Base-by-base conservation (phyloP, 2,888 invertebrate genomes). In the Bombylius major region DNA sequence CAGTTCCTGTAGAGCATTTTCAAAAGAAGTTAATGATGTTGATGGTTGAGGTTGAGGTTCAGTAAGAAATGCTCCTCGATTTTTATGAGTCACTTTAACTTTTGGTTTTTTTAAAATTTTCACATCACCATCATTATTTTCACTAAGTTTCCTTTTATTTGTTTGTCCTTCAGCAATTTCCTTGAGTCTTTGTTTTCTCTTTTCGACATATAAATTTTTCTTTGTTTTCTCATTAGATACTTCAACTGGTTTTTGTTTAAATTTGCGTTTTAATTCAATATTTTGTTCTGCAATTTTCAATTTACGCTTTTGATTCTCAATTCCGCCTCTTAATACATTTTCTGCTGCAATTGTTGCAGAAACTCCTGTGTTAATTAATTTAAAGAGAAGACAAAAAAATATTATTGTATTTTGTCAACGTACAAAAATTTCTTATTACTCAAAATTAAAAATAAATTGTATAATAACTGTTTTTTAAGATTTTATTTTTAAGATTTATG, bases 51-150 rank as follows among this genome's bases (percentile, higher is more conserved):
- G 39, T 42, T 42, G 42, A 0, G 54, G 58, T 63, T 76, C 73
- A 31, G 72, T 73, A 50, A 83, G 70, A 64, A 81, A 80, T 46
- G 79, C 79, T 0, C 79, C 80, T 39, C 82, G 75, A 61, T 79
- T 81, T 39, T 74, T 73, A 32, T 69, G 62, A 1, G 79, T 78
- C 8, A 79, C 61, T 68, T 80, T 83, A 1, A 77, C 75, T 51
- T 66, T 68, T 0, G 67, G 64, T 7, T 65, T 64, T 23, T 58
- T 66, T 1, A 61, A 51, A 5, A 56, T 54, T 57, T 55, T 57
- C 5, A 57, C 53, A 51, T 57, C 55, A 23, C 51, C 53, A 11
- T 62, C 57, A 46, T 36, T 13, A 1, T 54, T 42, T 4, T 58
- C 63, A 44, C 49, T 4, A 33, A 14, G 4, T 60, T 60, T 13